Percentiles rank a stretch among this genome's conserved stretches.
Conservation (phyloP, 2,888 invertebrate species). For the Sarcophaga rosellei region DNA sequence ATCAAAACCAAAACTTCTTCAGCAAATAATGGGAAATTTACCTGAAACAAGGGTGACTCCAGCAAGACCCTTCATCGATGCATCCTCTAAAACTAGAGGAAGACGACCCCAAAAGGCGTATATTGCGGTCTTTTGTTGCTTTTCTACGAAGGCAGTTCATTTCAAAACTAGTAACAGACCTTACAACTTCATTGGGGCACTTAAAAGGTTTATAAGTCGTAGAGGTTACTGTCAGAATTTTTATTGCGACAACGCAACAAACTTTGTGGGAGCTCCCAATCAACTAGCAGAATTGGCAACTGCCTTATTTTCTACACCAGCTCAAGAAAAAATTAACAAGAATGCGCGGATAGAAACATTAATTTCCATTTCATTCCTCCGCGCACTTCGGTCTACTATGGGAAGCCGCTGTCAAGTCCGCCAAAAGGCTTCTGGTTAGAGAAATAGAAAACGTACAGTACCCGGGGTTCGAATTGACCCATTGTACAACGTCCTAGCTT, state of each 20-base stretch:
- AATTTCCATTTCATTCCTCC: not conserved
- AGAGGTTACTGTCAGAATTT: constrained; percentile 33
- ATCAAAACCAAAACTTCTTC: too few relatives aligned
- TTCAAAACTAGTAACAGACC: constrained; percentile 41
- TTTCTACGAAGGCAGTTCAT: constrained; percentile 24
- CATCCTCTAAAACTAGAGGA: constrained; percentile 11
- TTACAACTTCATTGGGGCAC: constrained; percentile 31
- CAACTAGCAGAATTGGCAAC: constrained; percentile 17
- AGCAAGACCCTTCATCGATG: too few relatives aligned
- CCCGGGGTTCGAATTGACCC: too few relatives aligned
- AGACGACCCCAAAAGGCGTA: constrained; percentile 12
- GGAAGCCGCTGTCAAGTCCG: not conserved
- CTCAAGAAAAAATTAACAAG: not conserved
- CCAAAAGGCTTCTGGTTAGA: not conserved
- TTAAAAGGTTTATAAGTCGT: constrained; percentile 37
- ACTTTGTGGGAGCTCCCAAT: constrained; percentile 20
- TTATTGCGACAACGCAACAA: constrained; percentile 27
- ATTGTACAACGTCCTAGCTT: too few relatives aligned
- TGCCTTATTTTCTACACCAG: not conserved
- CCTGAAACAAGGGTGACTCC: too few relatives aligned
- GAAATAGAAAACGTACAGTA: not conserved
- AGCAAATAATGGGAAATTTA: too few relatives aligned
- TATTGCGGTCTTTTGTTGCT: constrained; percentile 12
- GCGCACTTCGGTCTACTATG: not conserved
- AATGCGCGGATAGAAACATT: not conserved